Percentiles rank a stretch among this genome's conserved stretches.
Conservation (phyloP, 2,113 vertebrate genomes). For the Theropithecus gelada region DNA sequence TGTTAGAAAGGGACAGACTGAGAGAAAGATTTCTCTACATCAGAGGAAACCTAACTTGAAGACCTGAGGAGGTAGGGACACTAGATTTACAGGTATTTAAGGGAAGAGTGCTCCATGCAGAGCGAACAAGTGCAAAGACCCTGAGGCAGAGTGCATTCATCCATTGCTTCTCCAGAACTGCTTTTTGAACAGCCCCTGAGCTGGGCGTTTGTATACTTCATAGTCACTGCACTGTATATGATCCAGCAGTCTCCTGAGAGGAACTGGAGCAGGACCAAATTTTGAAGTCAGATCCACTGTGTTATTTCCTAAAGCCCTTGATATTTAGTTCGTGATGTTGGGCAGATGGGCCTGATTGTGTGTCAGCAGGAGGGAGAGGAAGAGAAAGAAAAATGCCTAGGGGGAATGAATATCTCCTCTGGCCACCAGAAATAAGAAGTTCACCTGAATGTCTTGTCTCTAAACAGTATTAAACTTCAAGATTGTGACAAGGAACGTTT, state of each 20-base stretch:
- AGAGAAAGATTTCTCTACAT: neutral
- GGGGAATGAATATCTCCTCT: slow-evolving; percentile 35
- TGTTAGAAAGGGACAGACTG: neutral
- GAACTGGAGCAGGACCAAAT: neutral
- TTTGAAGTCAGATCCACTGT: neutral
- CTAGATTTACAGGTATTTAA: neutral
- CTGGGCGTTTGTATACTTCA: neutral
- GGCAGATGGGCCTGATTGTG: neutral
- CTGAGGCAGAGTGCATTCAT: neutral
- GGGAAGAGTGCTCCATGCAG: neutral
- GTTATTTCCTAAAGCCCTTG: slow-evolving; percentile 25
- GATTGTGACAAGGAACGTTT: slow-evolving; percentile 57
- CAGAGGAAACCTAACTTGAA: neutral
- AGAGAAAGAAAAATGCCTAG: slow-evolving; percentile 28
- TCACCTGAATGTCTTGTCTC: slow-evolving; percentile 28
- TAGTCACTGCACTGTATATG: neutral
- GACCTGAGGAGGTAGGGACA: neutral
- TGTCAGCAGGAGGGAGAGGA: slow-evolving; percentile 11
- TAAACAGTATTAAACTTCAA: slow-evolving; percentile 51
- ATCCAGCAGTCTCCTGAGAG: neutral
- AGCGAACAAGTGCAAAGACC: neutral
- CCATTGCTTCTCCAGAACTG: neutral
- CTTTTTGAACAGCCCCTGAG: neutral
- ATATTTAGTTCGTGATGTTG: neutral
- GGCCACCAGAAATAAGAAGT: slow-evolving; percentile 62